A percentile compares a stretch with the other conserved stretches of the same genome.
These are phyloP conservation scores for Drosophila niveifrons DNA, from an alignment of 2,888 invertebrate genomes.

Conservation along the genomic window DNA sequence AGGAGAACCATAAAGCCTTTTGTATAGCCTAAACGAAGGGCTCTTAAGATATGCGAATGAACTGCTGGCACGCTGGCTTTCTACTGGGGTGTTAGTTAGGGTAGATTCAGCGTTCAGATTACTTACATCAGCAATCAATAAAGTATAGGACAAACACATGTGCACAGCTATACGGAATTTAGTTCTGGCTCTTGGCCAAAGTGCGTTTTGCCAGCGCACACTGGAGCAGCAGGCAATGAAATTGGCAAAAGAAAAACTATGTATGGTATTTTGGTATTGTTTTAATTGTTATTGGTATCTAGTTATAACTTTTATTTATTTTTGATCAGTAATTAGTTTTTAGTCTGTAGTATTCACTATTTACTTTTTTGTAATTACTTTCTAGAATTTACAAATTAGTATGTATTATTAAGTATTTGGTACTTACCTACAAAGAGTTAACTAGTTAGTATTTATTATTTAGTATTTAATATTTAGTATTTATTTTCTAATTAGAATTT, in stretches of 20 bases:
- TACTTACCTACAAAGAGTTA: too few species aligned
- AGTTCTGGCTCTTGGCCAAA: constrained; percentile 61
- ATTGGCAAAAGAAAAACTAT: neutral
- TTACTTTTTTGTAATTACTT: too few species aligned
- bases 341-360: too few species aligned
- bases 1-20: constrained; percentile 24
- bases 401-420: too few species aligned
- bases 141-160: constrained; percentile 52
- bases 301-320: neutral
- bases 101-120: constrained; percentile 67
- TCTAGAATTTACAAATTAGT: too few species aligned
- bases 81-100: constrained; percentile 45
- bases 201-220: constrained; percentile 60
- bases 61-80: constrained; percentile 48
- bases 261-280: too few species aligned
- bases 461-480: too few species aligned
- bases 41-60: constrained; percentile 66
- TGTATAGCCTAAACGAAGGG: constrained; percentile 58
- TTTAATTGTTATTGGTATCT: too few species aligned
- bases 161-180: constrained; percentile 17
- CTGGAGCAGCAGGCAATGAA: constrained; percentile 7
- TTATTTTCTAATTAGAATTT: too few species aligned
- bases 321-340: too few species aligned
- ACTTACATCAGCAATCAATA: constrained; percentile 75
- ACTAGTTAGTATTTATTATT: too few species aligned